Base-by-base conservation (phyloP, 2,888 invertebrate species). In the Lampropteryx suffumata region DNA sequence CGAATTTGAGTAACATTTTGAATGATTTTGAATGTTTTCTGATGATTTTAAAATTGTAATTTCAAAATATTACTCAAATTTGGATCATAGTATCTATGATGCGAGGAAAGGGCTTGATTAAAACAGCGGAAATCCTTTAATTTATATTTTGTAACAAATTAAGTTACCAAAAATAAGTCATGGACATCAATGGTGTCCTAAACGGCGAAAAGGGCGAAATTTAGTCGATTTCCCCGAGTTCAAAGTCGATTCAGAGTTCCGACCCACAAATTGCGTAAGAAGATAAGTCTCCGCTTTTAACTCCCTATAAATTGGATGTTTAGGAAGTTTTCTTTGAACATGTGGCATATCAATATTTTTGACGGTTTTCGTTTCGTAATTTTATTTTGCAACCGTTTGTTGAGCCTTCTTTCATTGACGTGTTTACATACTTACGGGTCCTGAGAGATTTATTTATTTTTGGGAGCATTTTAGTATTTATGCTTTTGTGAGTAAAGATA, bases 141-240 rank as follows among this genome's bases (percentile, higher is more conserved):
- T n/a, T n/a, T n/a, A n/a, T n/a, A n/a, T n/a, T n/a, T n/a, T n/a
- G 5, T 21, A 21, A 2, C 21, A 21, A 21, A 21, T 21, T 21
- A 3, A 21, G 21, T 21, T 21, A 21, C 21, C 14, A 11, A 24
- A 21, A 35, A 11, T 12, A 29, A 11, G 35, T 7, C 26, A 17
- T 1, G 3, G 24, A 24, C 13, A 42, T 36, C 39, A 36, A 61
- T 59, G 62, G 62, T 55, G 55, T 50, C 27, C 50, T 56, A 59
- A 36, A 30, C 21, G 60, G 64, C 59, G 55, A 65, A 62, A 62
- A 55, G 63, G 60, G 61, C 58, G 60, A 63, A 67, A 65, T 67
- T 66, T 63, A 55, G 55, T 59, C 57, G 36, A 40, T 55, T 49
- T 43, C 32, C 42, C 37, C 33, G 11, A 34, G 53, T 62, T 69